These are phyloP conservation scores for Physeter macrocephalus DNA, from an alignment of 2,113 vertebrate genomes.

Conservation along the genomic window DNA sequence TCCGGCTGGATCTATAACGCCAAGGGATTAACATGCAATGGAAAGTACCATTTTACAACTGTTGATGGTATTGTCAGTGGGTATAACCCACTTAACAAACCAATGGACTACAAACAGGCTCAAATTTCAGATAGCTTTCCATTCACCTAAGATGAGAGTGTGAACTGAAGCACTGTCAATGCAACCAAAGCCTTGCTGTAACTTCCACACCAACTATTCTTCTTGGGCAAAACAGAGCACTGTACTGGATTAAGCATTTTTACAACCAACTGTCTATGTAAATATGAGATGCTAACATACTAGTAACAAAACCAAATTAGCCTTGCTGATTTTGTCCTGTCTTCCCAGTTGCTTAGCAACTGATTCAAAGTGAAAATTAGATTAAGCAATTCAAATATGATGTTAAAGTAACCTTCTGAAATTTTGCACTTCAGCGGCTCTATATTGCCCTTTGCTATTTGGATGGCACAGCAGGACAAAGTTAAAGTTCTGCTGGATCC, in stretches of 20 bases:
- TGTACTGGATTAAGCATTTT: constrained; percentile 41
- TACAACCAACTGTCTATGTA: constrained; percentile 57
- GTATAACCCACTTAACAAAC: neutral
- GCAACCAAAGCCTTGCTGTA: neutral
- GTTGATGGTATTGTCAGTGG: neutral
- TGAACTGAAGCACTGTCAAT: neutral
- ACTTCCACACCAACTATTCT: constrained; percentile 31
- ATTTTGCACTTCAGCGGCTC: constrained; percentile 54
- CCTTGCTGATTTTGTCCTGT: constrained; percentile 56
- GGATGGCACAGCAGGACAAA: neutral
- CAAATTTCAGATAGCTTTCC: neutral
- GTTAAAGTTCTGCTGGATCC: neutral
- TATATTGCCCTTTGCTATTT: neutral
- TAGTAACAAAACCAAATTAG: constrained; percentile 65
- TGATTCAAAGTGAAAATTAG: constrained; percentile 64
- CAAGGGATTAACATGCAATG: neutral
- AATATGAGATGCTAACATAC: constrained; percentile 56
- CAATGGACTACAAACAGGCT: neutral
- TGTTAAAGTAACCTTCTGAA: constrained; percentile 64
- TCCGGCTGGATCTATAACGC: neutral
- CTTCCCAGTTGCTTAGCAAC: constrained; percentile 76
- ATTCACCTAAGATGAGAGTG: neutral
- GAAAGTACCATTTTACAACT: neutral
- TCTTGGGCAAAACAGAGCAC: constrained; percentile 30
- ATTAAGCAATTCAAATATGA: constrained; percentile 71